Evolutionary conservation across 2,888 invertebrate species (phyloP).

Genomic region (Bellardia bayeri): DNA sequence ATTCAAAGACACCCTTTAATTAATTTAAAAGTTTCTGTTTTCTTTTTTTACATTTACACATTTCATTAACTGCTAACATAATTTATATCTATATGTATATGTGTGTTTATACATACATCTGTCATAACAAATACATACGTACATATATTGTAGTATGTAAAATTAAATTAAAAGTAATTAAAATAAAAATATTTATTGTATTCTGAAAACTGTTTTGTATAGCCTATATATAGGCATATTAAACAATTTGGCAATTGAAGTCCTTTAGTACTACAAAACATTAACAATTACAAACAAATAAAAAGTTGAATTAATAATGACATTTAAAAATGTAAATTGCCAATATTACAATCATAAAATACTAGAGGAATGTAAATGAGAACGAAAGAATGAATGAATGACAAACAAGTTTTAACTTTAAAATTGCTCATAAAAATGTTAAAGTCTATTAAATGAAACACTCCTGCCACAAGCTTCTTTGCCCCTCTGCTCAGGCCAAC

Average conservation of each 20-base stretch:
- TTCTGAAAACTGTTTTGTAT: constrained; percentile 14
- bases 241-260: neutral
- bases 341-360: constrained; percentile 55
- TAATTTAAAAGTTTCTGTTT: neutral
- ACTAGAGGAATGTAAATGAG: neutral
- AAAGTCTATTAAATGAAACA: constrained; percentile 26
- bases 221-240: neutral
- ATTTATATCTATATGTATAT: neutral
- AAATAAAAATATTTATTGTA: constrained; percentile 40
- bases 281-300: constrained; percentile 31
- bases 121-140: neutral
- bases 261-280: constrained; percentile 2
- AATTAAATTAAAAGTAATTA: neutral
- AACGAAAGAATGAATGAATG: neutral
- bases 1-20: neutral
- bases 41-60: neutral
- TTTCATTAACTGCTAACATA: neutral
- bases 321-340: constrained; percentile 53
- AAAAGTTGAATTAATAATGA: constrained; percentile 1
- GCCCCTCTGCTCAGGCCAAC: neutral
- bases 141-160: neutral
- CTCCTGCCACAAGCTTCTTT: no score
- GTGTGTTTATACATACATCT: neutral
- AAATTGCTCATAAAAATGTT: constrained; percentile 48
- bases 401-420: constrained; percentile 23